Evolutionary conservation across 1,140 invertebrate genomes (phyloP).

Genomic region (Procambarus clarkii): DNA sequence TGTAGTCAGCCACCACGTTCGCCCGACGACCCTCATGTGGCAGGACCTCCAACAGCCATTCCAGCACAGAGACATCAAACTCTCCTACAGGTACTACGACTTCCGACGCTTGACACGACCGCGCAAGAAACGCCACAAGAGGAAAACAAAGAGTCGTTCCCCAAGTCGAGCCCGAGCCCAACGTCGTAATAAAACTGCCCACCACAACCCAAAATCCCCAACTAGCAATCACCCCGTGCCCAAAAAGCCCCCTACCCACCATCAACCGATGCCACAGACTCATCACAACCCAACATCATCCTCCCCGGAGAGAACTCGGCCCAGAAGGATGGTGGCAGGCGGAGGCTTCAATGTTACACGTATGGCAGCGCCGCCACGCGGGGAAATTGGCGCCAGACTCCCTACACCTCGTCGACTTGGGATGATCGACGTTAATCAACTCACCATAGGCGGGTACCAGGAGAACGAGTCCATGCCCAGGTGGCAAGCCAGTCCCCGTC

Average conservation of each 20-base stretch:
- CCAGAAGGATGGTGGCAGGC: conserved; percentile 36
- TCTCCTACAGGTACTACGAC: conserved; percentile 59
- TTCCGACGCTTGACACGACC: conserved; percentile 50
- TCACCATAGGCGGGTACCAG: conserved; percentile 57
- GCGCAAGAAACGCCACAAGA: conserved; percentile 23
- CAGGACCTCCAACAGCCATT: conserved; percentile 1
- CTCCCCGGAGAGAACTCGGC: background rate
- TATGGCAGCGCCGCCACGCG: conserved; percentile 6
- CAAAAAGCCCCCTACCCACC: background rate
- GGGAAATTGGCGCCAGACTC: background rate
- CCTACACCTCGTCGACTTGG: background rate
- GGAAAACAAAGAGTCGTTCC: conserved; percentile 26
- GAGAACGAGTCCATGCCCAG: conserved; percentile 10
- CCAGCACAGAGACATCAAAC: background rate
- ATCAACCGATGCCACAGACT: background rate
- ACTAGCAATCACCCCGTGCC: background rate
- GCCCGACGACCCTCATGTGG: background rate
- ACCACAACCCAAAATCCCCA: background rate
- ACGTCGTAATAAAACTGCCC: conserved; percentile 3
- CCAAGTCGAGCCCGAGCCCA: conserved; percentile 19
- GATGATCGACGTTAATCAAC: conserved; percentile 56
- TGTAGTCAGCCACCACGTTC: background rate
- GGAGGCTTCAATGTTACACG: conserved; percentile 42
- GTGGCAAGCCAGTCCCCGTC: conserved; percentile 51
- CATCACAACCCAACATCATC: background rate